phyloP scores from a whole-genome alignment of 1,140 invertebrate species.

The Homarus americanus region DNA sequence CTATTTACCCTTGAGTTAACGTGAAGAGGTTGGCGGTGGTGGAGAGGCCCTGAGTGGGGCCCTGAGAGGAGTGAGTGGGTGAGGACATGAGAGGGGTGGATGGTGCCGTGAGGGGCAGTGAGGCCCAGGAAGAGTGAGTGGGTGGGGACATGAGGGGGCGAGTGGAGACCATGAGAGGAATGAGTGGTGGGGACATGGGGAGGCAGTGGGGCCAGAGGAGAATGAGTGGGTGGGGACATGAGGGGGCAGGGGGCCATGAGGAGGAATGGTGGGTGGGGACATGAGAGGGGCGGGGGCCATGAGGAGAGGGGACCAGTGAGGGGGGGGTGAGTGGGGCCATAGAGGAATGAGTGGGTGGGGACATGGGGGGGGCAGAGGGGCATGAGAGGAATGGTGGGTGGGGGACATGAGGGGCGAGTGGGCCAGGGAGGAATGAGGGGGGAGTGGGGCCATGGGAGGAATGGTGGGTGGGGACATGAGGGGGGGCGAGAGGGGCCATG shows the following conservation, averaged over 20 bases:
- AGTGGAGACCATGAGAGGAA: background rate
- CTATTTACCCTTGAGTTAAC: no score
- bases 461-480: background rate
- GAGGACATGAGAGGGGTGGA: background rate
- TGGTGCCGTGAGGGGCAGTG: background rate
- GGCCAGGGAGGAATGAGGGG: background rate
- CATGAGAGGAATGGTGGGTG: background rate
- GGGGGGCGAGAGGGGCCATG: background rate
- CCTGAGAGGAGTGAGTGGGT: background rate
- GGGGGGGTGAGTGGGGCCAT: no score
- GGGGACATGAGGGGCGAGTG: background rate
- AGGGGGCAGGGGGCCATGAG: background rate
- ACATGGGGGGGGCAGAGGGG: background rate
- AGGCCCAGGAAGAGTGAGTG: background rate
- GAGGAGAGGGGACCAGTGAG: background rate
- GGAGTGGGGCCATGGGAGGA: background rate
- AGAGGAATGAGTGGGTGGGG: background rate
- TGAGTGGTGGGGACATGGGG: background rate
- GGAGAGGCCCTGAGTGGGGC: no score
- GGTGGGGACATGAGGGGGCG: no score
- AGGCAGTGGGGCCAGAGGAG: background rate
- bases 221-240: background rate
- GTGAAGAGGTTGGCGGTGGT: no score
- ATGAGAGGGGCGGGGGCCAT: background rate
- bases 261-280: background rate